A percentile compares a stretch with the other conserved stretches of the same genome.
Conservation (phyloP, 2,113 vertebrate genomes). For the Entosphenus tridentatus region DNA sequence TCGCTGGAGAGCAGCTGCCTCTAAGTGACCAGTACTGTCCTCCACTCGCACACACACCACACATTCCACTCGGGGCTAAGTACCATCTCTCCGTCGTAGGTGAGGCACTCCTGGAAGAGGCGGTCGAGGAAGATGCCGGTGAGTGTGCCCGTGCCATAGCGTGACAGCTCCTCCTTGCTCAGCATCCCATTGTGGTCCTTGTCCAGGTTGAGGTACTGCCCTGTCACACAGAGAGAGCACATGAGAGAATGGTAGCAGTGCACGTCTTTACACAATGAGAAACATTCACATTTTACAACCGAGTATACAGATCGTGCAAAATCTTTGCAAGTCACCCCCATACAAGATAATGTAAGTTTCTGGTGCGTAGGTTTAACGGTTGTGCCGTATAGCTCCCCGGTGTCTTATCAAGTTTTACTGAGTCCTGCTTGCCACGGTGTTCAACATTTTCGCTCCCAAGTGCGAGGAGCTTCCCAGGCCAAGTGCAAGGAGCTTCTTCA, state of each 20-base stretch:
- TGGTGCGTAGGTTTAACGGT: too few species aligned
- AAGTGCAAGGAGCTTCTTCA: too few species aligned
- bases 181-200: slow-evolving; percentile 97
- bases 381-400: too few species aligned
- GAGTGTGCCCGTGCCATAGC: slow-evolving; percentile 79
- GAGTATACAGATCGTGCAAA: slow-evolving; percentile 5
- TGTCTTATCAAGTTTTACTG: too few species aligned
- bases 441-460: too few species aligned
- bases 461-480: too few species aligned
- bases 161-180: slow-evolving; percentile 90
- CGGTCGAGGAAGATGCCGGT: slow-evolving; percentile 77
- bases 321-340: background rate
- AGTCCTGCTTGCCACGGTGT: too few species aligned
- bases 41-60: too few species aligned
- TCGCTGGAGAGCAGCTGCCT: too few species aligned
- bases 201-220: slow-evolving; percentile 88
- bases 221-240: slow-evolving; percentile 19
- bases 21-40: too few species aligned
- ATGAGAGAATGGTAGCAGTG: slow-evolving; percentile 8
- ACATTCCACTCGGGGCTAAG: background rate
- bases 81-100: slow-evolving; percentile 98
- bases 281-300: background rate
- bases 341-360: too few species aligned
- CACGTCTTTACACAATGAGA: slow-evolving; percentile 5
- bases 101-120: slow-evolving; percentile 88